These are phyloP conservation scores for Brachylomia viminalis DNA, from an alignment of 2,888 invertebrate species.

Conservation along the genomic window DNA sequence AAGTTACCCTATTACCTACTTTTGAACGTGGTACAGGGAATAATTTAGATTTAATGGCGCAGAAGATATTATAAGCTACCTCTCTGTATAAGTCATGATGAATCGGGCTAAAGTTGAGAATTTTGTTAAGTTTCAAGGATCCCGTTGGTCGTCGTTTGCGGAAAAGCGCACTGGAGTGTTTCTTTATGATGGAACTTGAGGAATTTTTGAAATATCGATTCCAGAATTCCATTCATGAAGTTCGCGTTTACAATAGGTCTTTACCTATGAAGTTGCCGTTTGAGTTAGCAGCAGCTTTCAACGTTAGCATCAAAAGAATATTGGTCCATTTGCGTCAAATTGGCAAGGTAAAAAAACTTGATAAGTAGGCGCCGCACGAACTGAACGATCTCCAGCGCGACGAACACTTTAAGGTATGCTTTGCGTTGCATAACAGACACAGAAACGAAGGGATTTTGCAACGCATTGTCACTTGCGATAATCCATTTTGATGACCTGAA, in stretches of 20 bases:
- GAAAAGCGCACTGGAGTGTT: constrained; percentile 85
- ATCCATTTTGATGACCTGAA: too few species aligned
- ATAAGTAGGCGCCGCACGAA: too few species aligned
- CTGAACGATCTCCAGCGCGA: too few species aligned
- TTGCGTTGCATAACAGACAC: too few species aligned
- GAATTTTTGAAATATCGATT: constrained; percentile 85
- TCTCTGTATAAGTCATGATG: constrained; percentile 80
- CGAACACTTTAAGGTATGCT: too few species aligned
- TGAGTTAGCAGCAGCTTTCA: too few species aligned
- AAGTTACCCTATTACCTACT: constrained; percentile 64
- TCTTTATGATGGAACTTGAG: constrained; percentile 84
- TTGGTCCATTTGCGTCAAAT: too few species aligned
- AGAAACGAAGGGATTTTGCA: too few species aligned
- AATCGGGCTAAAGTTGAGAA: constrained; percentile 83
- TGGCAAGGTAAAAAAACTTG: too few species aligned
- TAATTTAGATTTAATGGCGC: constrained; percentile 83
- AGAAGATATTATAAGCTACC: constrained; percentile 84
- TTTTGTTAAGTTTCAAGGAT: constrained; percentile 83
- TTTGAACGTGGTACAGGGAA: constrained; percentile 75
- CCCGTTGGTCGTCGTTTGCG: constrained; percentile 78
- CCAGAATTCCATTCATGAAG: constrained; percentile 74
- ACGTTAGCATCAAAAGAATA: too few species aligned
- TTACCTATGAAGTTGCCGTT: too few species aligned
- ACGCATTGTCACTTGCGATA: too few species aligned
- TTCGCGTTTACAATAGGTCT: constrained; percentile 68